phyloP scores from a whole-genome alignment of 2,888 invertebrate genomes.

The Saturnia pavonia region DNA sequence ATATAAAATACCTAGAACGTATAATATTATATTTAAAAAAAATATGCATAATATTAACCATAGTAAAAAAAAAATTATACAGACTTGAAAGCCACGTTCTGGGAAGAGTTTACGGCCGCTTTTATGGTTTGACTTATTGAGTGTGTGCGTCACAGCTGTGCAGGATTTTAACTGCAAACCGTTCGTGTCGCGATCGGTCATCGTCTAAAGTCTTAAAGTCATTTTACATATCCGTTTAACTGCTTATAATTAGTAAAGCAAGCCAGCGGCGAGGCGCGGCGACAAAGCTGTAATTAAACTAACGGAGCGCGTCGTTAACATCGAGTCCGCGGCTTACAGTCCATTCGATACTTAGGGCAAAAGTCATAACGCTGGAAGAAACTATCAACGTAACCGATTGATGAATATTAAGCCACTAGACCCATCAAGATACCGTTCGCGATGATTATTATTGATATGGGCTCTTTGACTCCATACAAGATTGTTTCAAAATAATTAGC shows the following conservation, averaged over 20 bases:
- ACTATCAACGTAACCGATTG: slow-evolving; percentile 50
- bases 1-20: no score
- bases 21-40: no score
- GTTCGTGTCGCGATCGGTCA: slow-evolving; percentile 58
- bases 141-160: slow-evolving; percentile 57
- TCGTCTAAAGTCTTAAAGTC: slow-evolving; percentile 59
- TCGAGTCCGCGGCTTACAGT: slow-evolving; percentile 51
- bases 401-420: slow-evolving; percentile 42
- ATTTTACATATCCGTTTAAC: slow-evolving; percentile 74
- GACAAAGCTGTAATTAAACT: slow-evolving; percentile 76
- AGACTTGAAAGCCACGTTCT: slow-evolving; percentile 38
- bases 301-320: slow-evolving; percentile 71
- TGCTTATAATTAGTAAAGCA: slow-evolving; percentile 69
- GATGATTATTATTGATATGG: slow-evolving; percentile 19
- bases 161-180: slow-evolving; percentile 72
- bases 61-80: background rate
- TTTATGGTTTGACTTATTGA: slow-evolving; percentile 60
- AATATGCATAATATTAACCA: background rate
- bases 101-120: slow-evolving; percentile 58
- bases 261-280: slow-evolving; percentile 52
- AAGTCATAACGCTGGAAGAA: slow-evolving; percentile 49
- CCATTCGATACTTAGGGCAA: slow-evolving; percentile 51
- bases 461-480: slow-evolving; percentile 15
- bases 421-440: slow-evolving; percentile 41
- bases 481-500: slow-evolving; percentile 18